Percentiles rank a stretch among this genome's conserved stretches.
Evolutionary conservation across 2,888 invertebrate species (phyloP).

Genomic region (Polyommatus iphigenia): DNA sequence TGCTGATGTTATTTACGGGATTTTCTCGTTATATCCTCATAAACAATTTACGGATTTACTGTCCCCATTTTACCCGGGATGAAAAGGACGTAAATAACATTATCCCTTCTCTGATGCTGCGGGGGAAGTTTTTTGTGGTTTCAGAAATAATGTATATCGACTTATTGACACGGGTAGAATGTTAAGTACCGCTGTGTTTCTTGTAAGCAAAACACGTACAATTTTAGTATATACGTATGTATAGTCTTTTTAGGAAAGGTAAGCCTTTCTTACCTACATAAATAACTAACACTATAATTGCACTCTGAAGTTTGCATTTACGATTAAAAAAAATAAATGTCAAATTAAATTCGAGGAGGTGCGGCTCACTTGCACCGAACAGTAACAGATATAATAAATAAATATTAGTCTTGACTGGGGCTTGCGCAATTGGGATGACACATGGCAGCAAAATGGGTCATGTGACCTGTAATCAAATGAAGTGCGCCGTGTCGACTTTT

Average conservation of each 20-base stretch:
- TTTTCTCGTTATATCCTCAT: slow-evolving; percentile 6
- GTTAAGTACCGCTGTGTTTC: neutral
- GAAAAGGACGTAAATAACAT: slow-evolving; percentile 8
- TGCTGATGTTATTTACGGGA: neutral
- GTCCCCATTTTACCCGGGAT: slow-evolving; percentile 15
- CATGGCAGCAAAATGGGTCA: slow-evolving; percentile 35
- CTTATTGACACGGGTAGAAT: slow-evolving; percentile 9
- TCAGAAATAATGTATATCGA: neutral
- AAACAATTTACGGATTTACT: slow-evolving; percentile 1
- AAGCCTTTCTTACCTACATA: neutral
- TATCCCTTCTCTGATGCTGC: neutral
- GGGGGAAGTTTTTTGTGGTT: slow-evolving; percentile 8
- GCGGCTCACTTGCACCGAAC: neutral
- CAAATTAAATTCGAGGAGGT: neutral
- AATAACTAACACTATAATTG: too few species aligned
- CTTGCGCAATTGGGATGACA: slow-evolving; percentile 15
- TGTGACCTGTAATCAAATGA: slow-evolving; percentile 41
- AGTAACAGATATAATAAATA: neutral
- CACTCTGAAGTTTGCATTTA: too few species aligned
- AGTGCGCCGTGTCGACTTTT: slow-evolving; percentile 46
- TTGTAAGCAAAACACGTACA: neutral
- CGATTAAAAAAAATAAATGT: neutral
- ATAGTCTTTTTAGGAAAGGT: too few species aligned
- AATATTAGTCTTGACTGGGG: slow-evolving; percentile 13
- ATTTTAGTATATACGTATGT: neutral